Evolutionary conservation across 2,888 invertebrate genomes (phyloP), one percentile per base, ranked within the genome.

Genomic region (Andrena trimmerana): DNA sequence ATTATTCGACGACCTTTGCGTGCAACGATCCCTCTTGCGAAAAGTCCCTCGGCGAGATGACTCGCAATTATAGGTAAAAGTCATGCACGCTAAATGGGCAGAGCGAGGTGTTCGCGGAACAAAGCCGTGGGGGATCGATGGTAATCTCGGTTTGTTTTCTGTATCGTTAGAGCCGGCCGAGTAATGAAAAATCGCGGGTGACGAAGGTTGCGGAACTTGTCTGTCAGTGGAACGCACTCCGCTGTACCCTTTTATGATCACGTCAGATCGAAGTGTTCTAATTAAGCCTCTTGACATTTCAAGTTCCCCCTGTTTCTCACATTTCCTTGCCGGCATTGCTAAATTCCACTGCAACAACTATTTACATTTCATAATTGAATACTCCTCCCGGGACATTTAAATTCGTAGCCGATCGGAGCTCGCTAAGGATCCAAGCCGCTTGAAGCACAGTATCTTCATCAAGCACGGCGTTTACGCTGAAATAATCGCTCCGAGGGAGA

Each of bases 51-150:
- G 81, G 74, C 79, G 79, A 86, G 79, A 88, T 83, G 88, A 88
- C 81, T 85, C 81, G 79, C 86, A 83, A 88, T 88, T 86, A 86
- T 81, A 78, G 86, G 83, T 80, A 85, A 88, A 85, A 88, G 88
- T 88, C 88, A 85, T 62, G 79, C 77, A 62, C 71, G 54, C 66
- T 24, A 67, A 48, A 77, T 42, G 63, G 10, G 63, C 68, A 52
- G 52, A 73, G 67, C 65, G 71, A 59, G 65, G 63, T 52, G 50
- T 42, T 59, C 74, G 57, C 29, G 59, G 66, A 84, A 29, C 24
- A n/a, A 71, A 76, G 29, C 63, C 70, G 52, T 66, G 62, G 79
- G 48, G 75, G 76, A 77, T 78, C 57, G 72, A 62, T 57, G 52
- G 78, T 67, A 70, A 78, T 75, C 84, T 84, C 75, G 78, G 65